These are phyloP conservation scores for Cryptomyrus ogoouensis DNA, from an alignment of 2,113 vertebrate genomes.

Conservation along the genomic window DNA sequence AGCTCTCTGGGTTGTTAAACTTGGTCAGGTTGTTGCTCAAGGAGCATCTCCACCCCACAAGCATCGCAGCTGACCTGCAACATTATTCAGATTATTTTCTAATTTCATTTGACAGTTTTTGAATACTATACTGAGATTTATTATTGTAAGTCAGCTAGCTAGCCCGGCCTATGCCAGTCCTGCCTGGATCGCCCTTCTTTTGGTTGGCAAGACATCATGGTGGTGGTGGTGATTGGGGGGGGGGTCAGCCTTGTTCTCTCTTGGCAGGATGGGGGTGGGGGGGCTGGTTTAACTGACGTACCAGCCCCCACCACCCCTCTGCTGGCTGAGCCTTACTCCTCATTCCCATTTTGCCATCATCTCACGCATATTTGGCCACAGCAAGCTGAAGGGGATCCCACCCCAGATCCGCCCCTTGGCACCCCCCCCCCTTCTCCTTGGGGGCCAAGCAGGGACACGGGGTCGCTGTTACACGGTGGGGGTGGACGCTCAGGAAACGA, in stretches of 20 bases:
- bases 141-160: not conserved
- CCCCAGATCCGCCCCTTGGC: not conserved
- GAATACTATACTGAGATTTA: not conserved
- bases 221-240: not conserved
- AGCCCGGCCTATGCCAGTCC: not conserved
- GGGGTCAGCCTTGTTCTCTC: not conserved
- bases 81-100: not conserved
- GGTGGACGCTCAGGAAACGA: slow-evolving; percentile 27
- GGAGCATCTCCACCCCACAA: not conserved
- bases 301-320: not conserved
- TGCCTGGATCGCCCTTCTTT: not conserved
- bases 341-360: not conserved
- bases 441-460: not conserved
- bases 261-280: not conserved
- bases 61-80: not conserved
- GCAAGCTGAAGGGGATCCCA: not conserved
- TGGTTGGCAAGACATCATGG: not conserved
- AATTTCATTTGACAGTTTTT: not conserved
- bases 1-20: not conserved
- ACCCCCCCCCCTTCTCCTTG: not conserved
- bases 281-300: not conserved
- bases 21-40: not conserved
- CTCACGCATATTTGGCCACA: not conserved
- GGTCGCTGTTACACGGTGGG: slow-evolving; percentile 21
- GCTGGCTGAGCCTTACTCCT: not conserved